phyloP scores from a whole-genome alignment of 2,113 vertebrate genomes.

The Lipophrys pholis region DNA sequence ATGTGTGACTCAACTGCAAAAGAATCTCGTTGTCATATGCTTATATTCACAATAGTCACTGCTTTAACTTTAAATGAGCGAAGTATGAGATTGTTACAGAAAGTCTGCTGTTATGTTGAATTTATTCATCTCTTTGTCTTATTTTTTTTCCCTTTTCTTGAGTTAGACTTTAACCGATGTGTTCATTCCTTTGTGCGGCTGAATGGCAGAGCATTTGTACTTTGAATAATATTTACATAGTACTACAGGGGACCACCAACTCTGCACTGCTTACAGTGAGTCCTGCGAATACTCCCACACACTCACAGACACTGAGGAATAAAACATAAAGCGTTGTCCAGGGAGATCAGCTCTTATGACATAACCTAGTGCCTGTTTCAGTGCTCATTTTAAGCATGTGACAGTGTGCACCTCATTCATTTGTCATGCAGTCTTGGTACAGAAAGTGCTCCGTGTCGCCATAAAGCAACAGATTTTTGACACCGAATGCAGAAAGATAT shows the following conservation, averaged over 20 bases:
- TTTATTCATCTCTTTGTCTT: too few relatives aligned
- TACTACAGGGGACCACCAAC: constrained; percentile 66
- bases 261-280: constrained; percentile 56
- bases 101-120: too few relatives aligned
- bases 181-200: constrained; percentile 34
- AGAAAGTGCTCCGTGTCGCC: constrained; percentile 19
- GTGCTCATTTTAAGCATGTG: constrained; percentile 39
- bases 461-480: neutral
- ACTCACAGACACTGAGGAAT: constrained; percentile 13
- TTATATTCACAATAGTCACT: neutral
- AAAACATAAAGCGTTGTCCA: constrained; percentile 28
- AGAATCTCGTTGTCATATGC: constrained; percentile 2
- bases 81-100: too few relatives aligned
- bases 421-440: constrained; percentile 21
- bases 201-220: constrained; percentile 56
- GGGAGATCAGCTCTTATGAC: constrained; percentile 33
- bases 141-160: neutral
- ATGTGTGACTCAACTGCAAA: neutral
- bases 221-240: constrained; percentile 74
- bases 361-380: constrained; percentile 31
- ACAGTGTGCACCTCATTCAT: constrained; percentile 29
- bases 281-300: constrained; percentile 36
- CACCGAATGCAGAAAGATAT: neutral
- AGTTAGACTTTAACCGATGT: neutral
- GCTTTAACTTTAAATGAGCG: neutral